Conservation (phyloP, 2,113 vertebrate species). For the Archocentrus centrarchus region DNA sequence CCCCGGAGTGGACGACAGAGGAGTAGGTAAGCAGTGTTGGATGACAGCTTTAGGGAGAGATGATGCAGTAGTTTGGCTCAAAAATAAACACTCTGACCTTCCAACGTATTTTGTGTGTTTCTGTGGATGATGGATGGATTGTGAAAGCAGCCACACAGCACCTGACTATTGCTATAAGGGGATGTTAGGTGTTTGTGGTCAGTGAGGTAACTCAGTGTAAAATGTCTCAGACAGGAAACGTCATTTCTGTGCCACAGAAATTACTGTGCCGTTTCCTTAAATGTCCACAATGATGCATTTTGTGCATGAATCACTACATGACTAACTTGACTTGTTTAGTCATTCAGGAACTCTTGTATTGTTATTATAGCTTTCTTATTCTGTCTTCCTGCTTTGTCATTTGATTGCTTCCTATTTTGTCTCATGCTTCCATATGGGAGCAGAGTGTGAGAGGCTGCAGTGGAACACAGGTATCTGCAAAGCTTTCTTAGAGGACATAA, state of each 20-base stretch:
- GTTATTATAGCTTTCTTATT: slow-evolving; percentile 16
- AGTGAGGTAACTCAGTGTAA: not conserved
- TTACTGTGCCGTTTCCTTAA: slow-evolving; percentile 31
- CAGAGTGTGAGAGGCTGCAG: slow-evolving; percentile 76
- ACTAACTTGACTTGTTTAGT: slow-evolving; percentile 18
- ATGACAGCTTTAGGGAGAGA: not conserved
- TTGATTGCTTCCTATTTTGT: slow-evolving; percentile 57
- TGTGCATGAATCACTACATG: slow-evolving; percentile 32
- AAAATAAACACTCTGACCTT: slow-evolving; percentile 43
- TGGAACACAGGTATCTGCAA: slow-evolving; percentile 72
- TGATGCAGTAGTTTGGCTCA: slow-evolving; percentile 11
- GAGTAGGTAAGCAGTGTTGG: slow-evolving; percentile 87
- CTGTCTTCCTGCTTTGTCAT: slow-evolving; percentile 31
- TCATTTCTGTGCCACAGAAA: slow-evolving; percentile 5
- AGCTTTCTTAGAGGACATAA: slow-evolving; percentile 9
- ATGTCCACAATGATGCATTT: slow-evolving; percentile 10
- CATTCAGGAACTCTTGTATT: not conserved
- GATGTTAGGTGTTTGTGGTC: not conserved
- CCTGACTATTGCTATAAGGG: not conserved
- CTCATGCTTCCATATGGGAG: slow-evolving; percentile 67
- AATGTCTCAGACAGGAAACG: slow-evolving; percentile 33
- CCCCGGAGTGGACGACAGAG: slow-evolving; percentile 92
- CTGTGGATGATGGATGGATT: not conserved
- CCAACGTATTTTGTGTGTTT: not conserved
- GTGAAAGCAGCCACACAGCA: not conserved